These are phyloP conservation scores for Melitaea athalia DNA, from an alignment of 2,888 invertebrate genomes.

Conservation along the genomic window DNA sequence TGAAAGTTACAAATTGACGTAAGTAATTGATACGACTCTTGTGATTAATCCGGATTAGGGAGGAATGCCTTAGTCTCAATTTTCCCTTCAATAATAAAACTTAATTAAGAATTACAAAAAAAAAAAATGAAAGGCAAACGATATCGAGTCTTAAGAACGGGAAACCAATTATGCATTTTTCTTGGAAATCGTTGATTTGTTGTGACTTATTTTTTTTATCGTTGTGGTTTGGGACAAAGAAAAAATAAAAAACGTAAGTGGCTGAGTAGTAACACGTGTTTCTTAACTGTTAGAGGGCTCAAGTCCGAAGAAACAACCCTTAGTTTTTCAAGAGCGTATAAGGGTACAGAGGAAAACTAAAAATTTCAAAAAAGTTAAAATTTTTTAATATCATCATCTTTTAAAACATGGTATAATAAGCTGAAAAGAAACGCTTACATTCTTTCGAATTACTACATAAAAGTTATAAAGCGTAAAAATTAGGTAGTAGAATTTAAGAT, in stretches of 20 bases:
- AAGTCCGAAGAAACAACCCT: too few species aligned
- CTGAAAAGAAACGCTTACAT: too few species aligned
- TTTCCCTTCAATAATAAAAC: conserved; percentile 21
- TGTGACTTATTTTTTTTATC: background rate
- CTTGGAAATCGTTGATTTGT: background rate
- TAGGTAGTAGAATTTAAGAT: too few species aligned
- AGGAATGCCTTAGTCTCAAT: conserved; percentile 9
- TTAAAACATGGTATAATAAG: too few species aligned
- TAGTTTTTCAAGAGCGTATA: too few species aligned
- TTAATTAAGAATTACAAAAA: conserved; percentile 6
- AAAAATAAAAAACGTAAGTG: background rate
- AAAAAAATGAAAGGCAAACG: background rate
- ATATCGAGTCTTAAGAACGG: background rate
- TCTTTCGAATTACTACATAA: too few species aligned
- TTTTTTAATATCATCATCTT: too few species aligned
- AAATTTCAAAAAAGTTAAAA: too few species aligned
- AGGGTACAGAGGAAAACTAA: too few species aligned
- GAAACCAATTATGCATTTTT: background rate
- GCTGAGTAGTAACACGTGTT: too few species aligned
- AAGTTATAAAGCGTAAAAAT: too few species aligned
- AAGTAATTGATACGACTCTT: conserved; percentile 20
- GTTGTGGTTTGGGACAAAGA: background rate
- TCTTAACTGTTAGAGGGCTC: too few species aligned
- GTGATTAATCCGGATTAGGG: conserved; percentile 24
- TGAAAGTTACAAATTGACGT: conserved; percentile 23